Evolutionary conservation across 2,113 vertebrate genomes (phyloP).

Genomic region (Coregonus clupeaformis): DNA sequence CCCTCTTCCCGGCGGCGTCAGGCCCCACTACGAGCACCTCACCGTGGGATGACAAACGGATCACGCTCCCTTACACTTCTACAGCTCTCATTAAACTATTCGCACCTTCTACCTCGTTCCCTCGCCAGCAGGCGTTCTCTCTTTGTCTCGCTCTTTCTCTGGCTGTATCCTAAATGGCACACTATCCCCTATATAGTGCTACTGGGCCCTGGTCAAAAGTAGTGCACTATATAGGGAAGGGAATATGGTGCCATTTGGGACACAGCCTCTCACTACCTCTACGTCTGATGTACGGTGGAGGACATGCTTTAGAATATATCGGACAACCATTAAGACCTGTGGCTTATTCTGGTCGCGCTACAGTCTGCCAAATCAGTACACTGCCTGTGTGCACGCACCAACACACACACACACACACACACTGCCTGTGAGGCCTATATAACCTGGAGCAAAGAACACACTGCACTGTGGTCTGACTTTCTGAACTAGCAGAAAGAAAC

Average conservation of each 20-base stretch:
- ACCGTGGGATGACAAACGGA: slow-evolving; percentile 33
- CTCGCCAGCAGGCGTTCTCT: neutral
- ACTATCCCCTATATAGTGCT: no score
- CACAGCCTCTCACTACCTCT: slow-evolving; percentile 38
- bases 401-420: slow-evolving; percentile 7
- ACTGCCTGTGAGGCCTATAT: slow-evolving; percentile 27
- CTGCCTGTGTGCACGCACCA: no score
- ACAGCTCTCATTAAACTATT: slow-evolving; percentile 41
- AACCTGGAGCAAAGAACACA: slow-evolving; percentile 30
- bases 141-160: neutral
- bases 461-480: slow-evolving; percentile 24
- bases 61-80: slow-evolving; percentile 13
- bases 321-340: neutral
- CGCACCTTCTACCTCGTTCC: slow-evolving; percentile 45
- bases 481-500: slow-evolving; percentile 29
- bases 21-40: slow-evolving; percentile 8
- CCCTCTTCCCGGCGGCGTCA: slow-evolving; percentile 13
- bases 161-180: no score
- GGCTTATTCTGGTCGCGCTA: no score
- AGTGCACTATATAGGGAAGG: no score
- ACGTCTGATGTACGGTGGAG: neutral
- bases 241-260: no score
- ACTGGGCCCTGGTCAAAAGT: no score
- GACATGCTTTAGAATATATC: neutral
- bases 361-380: no score